phyloP scores from a whole-genome alignment of 2,888 invertebrate genomes.

The Calameuta idolon region DNA sequence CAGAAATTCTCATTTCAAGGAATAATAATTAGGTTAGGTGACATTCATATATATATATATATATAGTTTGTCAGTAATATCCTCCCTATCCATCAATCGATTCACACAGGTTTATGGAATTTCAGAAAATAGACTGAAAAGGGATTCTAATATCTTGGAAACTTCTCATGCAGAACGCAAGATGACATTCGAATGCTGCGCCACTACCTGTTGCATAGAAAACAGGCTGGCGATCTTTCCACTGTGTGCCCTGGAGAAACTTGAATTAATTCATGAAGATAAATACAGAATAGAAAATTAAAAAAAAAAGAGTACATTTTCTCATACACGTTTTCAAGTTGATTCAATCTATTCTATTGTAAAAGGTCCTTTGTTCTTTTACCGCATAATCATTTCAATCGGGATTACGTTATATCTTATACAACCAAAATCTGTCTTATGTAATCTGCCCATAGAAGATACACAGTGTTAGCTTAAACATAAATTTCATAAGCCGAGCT shows the following conservation, averaged over 20 bases:
- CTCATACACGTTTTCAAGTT: background rate
- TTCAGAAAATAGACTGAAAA: background rate
- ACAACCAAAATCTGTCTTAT: too few species aligned
- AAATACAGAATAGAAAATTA: background rate
- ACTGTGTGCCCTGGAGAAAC: background rate
- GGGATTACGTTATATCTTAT: background rate
- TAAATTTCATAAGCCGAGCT: background rate
- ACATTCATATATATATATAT: too few species aligned
- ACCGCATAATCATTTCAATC: background rate
- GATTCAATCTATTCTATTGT: background rate
- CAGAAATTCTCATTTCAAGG: background rate
- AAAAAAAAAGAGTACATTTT: background rate
- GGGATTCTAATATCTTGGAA: background rate
- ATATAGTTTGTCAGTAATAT: background rate
- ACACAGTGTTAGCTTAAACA: background rate
- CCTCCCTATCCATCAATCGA: background rate
- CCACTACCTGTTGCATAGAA: background rate
- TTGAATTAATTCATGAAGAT: background rate
- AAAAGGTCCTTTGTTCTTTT: background rate
- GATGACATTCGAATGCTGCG: background rate
- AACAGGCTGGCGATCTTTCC: background rate
- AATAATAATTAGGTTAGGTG: background rate
- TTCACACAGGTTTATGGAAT: background rate
- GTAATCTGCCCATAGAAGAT: too few species aligned
- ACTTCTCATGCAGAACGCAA: background rate